Conservation (phyloP, 37 sponge, comb jelly and placozoan genomes). For the Ianthella basta region DNA sequence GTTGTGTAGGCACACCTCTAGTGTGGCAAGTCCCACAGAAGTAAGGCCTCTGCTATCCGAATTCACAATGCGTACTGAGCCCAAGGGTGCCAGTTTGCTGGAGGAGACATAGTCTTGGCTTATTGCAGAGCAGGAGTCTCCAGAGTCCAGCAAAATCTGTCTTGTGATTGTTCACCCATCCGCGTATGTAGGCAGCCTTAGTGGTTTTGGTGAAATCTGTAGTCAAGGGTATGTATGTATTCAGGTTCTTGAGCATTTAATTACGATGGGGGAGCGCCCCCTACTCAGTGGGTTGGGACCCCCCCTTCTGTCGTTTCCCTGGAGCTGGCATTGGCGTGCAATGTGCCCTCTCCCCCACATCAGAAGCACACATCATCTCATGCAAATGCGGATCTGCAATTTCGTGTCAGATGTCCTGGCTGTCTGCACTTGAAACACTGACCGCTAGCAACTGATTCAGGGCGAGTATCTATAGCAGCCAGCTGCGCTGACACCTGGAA, state of each 20-base stretch:
- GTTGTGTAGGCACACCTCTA: too few species aligned
- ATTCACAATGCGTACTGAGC: neutral
- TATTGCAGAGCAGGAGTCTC: neutral
- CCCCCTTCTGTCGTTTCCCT: slow-evolving; percentile 3
- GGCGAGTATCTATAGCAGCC: neutral
- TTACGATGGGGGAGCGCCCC: slow-evolving; percentile 11
- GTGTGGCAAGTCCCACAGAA: neutral
- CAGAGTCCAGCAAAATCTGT: slow-evolving; percentile 3
- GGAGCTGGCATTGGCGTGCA: neutral
- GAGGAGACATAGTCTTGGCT: slow-evolving; percentile 1
- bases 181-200: neutral
- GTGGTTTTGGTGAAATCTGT: neutral
- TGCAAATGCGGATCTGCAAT: neutral
- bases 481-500: neutral
- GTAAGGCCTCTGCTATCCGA: slow-evolving; percentile 22
- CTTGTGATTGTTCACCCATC: neutral
- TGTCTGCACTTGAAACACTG: neutral
- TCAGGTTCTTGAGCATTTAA: neutral
- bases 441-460: neutral
- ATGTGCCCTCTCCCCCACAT: neutral
- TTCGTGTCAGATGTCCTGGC: neutral
- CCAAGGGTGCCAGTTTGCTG: neutral
- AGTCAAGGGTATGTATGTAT: neutral
- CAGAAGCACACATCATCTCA: neutral
- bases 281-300: neutral